Base-by-base conservation (phyloP, 2,113 vertebrate genomes). In the Sminthopsis crassicaudata region DNA sequence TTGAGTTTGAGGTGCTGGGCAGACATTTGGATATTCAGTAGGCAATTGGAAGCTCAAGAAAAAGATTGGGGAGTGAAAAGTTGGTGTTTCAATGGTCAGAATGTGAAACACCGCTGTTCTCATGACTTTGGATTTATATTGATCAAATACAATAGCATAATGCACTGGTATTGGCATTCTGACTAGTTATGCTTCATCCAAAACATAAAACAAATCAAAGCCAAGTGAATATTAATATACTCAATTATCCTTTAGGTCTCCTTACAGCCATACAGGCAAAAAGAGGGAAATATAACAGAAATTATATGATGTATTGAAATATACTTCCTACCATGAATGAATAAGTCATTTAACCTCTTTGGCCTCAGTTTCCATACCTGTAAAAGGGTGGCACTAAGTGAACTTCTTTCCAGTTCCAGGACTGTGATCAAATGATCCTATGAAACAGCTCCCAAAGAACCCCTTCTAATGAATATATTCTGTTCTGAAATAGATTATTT, bases 11-110 rank as follows among this genome's bases (percentile, higher is more conserved):
- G 25, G 30, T n/a, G 10, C 7, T 5, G 27, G 60, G 11, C 53
- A 93, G 8, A 26, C 42, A 67, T 92, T 90, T 42, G 30, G 0
- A 53, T 91, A n/a, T 90, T 51, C 46, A 54, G n/a, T 92, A 91
- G 25, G 54, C 27, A 94, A 27, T 46, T 30, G 46, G 54, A 52
- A 95, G 10, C 84, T 90, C 0, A 26, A 96, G 46, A 76, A 95
- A 91, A n/a, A 76, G 27, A 46, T 1, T 92, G 55, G 93, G 30
- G 50, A 91, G 27, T 53, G 7, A 23, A 76, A 8, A 90, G 51
- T 88, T 30, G 16, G 25, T 95, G 36, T 93, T 84, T 57, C 26
- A 25, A 55, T 91, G 30, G 91, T 94, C 90, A 96, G 89, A 53
- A 16, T n/a, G 6, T 67, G 53, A 46, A 76, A 93, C 93, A 36